These are phyloP conservation scores for Caretta caretta DNA, from an alignment of 2,113 vertebrate genomes.

Conservation along the genomic window DNA sequence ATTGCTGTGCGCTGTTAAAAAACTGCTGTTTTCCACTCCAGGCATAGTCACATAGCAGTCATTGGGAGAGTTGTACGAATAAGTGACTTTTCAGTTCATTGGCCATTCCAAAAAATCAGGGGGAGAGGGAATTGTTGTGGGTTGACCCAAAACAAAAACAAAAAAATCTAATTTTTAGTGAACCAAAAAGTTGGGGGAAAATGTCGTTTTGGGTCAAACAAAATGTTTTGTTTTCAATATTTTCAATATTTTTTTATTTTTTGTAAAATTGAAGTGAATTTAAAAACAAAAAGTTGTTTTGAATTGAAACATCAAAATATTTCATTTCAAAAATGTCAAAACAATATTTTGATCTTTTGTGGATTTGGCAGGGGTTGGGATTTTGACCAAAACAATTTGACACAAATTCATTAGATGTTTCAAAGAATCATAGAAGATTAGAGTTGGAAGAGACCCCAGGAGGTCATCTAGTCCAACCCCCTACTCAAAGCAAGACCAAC, in stretches of 20 bases:
- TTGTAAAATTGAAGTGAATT: not conserved
- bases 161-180: not conserved
- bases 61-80: not conserved
- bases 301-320: not conserved
- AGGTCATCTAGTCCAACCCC: too few species aligned
- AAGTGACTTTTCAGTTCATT: not conserved
- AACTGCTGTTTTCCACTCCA: not conserved
- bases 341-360: not conserved
- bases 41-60: not conserved
- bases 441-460: too few species aligned
- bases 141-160: not conserved
- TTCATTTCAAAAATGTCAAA: not conserved
- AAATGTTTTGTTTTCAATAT: not conserved
- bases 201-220: not conserved
- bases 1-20: not conserved
- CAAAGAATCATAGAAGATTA: too few species aligned
- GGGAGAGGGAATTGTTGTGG: not conserved
- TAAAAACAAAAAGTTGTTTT: not conserved
- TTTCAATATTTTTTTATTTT: not conserved
- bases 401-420: not conserved
- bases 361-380: rapidly evolving
- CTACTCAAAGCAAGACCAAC: too few species aligned
- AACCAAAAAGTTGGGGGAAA: not conserved
- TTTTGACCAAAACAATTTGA: not conserved
- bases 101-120: not conserved